A percentile compares a stretch with the other conserved stretches of the same genome.
Conservation (phyloP, 2,888 invertebrate genomes). For the Formica aserva region DNA sequence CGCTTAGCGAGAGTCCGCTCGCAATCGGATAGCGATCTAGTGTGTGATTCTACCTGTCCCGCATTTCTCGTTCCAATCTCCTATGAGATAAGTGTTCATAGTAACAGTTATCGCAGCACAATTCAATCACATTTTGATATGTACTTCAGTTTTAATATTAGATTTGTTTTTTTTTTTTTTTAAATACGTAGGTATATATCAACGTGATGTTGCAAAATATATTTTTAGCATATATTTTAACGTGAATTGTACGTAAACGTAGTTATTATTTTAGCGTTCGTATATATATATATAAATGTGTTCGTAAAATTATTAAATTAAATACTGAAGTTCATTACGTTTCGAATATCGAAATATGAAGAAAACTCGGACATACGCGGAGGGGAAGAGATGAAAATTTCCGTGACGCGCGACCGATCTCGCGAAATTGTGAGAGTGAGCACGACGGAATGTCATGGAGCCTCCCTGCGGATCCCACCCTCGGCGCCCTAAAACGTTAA, state of each 20-base stretch:
- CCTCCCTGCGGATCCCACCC: constrained; percentile 59
- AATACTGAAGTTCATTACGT: neutral
- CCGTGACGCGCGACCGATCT: constrained; percentile 53
- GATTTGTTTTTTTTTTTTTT: no score
- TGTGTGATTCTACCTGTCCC: neutral
- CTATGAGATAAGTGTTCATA: neutral
- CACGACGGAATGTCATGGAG: constrained; percentile 75
- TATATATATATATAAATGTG: neutral
- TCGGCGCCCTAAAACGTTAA: constrained; percentile 79
- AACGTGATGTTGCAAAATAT: neutral
- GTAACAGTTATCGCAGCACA: neutral
- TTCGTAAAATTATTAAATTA: neutral
- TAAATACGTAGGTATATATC: neutral
- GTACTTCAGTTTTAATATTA: neutral
- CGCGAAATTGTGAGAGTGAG: constrained; percentile 76
- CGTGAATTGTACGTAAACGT: neutral
- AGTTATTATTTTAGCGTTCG: neutral
- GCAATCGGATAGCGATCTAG: neutral
- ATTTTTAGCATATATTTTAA: neutral
- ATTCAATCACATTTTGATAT: neutral
- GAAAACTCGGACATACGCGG: neutral
- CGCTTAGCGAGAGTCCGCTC: neutral
- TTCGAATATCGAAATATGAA: neutral
- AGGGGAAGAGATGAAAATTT: constrained; percentile 12
- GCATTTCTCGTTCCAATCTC: neutral